Conservation (phyloP, 2,113 vertebrate genomes). For the Anas platyrhynchos region DNA sequence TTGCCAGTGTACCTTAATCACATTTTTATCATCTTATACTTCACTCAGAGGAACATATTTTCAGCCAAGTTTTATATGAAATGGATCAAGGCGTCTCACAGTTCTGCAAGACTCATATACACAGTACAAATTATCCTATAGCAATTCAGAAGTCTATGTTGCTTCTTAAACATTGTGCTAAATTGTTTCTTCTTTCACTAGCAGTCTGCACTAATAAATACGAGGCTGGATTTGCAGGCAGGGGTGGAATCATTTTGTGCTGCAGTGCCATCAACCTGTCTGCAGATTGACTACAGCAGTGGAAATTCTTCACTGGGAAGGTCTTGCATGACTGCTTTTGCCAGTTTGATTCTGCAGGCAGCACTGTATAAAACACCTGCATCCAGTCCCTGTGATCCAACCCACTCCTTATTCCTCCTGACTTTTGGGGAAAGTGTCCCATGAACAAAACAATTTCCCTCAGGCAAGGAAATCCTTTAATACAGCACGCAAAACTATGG, state of each 20-base stretch:
- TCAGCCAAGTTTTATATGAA: conserved; percentile 28
- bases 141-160: conserved; percentile 30
- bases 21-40: conserved; percentile 49
- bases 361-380: not conserved
- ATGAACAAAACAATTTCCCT: not conserved
- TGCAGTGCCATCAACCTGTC: not conserved
- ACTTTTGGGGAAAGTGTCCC: not conserved
- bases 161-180: not conserved
- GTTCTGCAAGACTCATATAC: conserved; percentile 19
- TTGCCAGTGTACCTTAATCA: conserved; percentile 53
- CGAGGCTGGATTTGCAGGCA: not conserved
- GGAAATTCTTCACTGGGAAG: not conserved
- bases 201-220: not conserved
- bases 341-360: not conserved
- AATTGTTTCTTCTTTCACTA: conserved; percentile 15
- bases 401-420: not conserved
- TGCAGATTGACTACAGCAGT: not conserved
- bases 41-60: conserved; percentile 47
- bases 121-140: conserved; percentile 8
- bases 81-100: conserved; percentile 5
- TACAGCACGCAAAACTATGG: not conserved
- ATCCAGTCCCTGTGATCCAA: not conserved
- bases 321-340: not conserved
- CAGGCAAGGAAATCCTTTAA: not conserved
- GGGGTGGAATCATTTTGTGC: not conserved